Percentiles rank a stretch among this genome's conserved stretches.
Evolutionary conservation across 2,888 invertebrate genomes (phyloP).

Genomic region (Ophion ellenae): DNA sequence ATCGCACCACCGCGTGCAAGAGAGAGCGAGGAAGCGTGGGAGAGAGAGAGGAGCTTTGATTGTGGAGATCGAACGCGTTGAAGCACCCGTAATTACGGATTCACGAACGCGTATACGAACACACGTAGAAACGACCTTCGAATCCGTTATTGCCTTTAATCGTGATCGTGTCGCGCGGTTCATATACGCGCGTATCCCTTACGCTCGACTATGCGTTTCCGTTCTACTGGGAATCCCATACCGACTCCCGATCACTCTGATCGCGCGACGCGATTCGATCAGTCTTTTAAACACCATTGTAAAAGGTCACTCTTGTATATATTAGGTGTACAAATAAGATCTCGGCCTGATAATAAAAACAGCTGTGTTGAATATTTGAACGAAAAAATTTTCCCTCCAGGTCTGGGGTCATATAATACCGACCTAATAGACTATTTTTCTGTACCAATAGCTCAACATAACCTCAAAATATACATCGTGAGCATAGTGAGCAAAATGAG

Average conservation of each 20-base stretch:
- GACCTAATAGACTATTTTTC: too few relatives aligned
- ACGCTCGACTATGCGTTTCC: conserved; percentile 75
- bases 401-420: too few relatives aligned
- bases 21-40: too few relatives aligned
- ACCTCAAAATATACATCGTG: too few relatives aligned
- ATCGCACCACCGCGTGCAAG: too few relatives aligned
- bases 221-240: conserved; percentile 72
- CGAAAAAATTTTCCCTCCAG: too few relatives aligned
- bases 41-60: neutral
- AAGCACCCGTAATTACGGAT: conserved; percentile 71
- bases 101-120: conserved; percentile 68
- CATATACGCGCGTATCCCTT: conserved; percentile 55
- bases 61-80: neutral
- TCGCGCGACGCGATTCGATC: conserved; percentile 14
- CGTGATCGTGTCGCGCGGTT: conserved; percentile 54
- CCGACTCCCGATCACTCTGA: conserved; percentile 11
- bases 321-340: too few relatives aligned
- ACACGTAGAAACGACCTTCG: conserved; percentile 72
- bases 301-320: neutral
- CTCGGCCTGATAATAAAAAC: too few relatives aligned
- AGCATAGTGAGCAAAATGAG: too few relatives aligned
- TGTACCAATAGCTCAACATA: too few relatives aligned
- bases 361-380: too few relatives aligned
- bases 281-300: conserved; percentile 12
- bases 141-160: conserved; percentile 74